phyloP scores from a whole-genome alignment of 2,113 vertebrate species.

The Notechis scutatus region DNA sequence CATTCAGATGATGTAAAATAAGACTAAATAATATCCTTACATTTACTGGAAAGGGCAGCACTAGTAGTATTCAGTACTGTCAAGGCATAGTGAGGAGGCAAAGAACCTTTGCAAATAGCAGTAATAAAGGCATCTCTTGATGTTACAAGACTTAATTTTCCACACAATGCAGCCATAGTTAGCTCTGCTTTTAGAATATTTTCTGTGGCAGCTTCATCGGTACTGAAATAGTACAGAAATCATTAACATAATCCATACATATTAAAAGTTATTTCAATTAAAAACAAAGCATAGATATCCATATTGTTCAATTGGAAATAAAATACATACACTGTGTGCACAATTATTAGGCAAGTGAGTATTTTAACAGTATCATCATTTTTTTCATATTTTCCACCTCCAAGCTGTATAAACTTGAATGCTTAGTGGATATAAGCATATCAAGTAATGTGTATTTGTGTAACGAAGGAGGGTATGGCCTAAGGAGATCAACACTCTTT shows the following conservation, averaged over 20 bases:
- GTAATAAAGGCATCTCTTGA: conserved; percentile 98
- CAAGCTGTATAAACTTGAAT: too few relatives aligned
- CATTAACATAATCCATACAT: conserved; percentile 10
- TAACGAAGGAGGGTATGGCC: too few relatives aligned
- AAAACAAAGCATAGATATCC: neutral
- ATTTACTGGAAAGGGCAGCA: conserved; percentile 83
- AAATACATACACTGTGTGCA: neutral
- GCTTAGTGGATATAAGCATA: too few relatives aligned
- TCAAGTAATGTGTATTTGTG: too few relatives aligned
- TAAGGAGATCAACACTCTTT: too few relatives aligned
- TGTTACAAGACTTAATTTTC: conserved; percentile 88
- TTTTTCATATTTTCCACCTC: too few relatives aligned
- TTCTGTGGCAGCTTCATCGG: conserved; percentile 95
- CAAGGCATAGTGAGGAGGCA: conserved; percentile 95
- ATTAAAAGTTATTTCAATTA: conserved; percentile 1
- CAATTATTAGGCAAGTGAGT: too few relatives aligned
- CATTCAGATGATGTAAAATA: conserved; percentile 4
- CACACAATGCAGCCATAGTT: conserved; percentile 94
- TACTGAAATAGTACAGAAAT: conserved; percentile 72
- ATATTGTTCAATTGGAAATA: neutral
- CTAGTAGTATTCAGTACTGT: conserved; percentile 86
- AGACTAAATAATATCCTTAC: conserved; percentile 66
- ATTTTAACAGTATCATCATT: too few relatives aligned
- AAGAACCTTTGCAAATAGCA: conserved; percentile 95
- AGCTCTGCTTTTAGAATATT: conserved; percentile 97